Conservation (phyloP, 2,113 vertebrate species). For the Gobio gobio region DNA sequence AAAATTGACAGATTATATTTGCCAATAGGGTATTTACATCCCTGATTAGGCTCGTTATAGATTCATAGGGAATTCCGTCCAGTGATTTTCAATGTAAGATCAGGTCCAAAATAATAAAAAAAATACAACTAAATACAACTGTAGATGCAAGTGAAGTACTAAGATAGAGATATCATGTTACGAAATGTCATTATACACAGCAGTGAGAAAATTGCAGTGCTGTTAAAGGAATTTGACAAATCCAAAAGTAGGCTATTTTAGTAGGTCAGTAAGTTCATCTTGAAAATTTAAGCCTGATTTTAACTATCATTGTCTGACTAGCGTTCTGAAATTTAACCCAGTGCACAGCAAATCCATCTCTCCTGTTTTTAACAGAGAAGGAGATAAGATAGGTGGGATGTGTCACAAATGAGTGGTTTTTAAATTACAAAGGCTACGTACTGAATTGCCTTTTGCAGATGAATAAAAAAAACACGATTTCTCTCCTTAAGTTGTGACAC, state of each 20-base stretch:
- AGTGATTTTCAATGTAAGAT: background rate
- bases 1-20: background rate
- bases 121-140: background rate
- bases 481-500: background rate
- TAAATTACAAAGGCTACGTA: background rate
- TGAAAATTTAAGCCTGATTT: background rate
- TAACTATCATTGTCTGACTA: background rate
- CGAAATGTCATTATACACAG: background rate
- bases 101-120: background rate
- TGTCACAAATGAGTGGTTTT: conserved; percentile 16
- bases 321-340: background rate
- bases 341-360: background rate
- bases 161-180: background rate
- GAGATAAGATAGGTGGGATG: background rate
- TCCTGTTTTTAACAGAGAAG: background rate
- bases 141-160: background rate
- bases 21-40: background rate
- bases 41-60: background rate
- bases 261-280: conserved; percentile 12
- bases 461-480: background rate
- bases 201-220: background rate
- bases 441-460: background rate
- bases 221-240: background rate
- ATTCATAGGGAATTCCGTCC: background rate
- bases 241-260: background rate